Percentiles rank a stretch among this genome's conserved stretches.
These are phyloP conservation scores for Hypercompe scribonia DNA, from an alignment of 2,888 invertebrate species.

Conservation along the genomic window DNA sequence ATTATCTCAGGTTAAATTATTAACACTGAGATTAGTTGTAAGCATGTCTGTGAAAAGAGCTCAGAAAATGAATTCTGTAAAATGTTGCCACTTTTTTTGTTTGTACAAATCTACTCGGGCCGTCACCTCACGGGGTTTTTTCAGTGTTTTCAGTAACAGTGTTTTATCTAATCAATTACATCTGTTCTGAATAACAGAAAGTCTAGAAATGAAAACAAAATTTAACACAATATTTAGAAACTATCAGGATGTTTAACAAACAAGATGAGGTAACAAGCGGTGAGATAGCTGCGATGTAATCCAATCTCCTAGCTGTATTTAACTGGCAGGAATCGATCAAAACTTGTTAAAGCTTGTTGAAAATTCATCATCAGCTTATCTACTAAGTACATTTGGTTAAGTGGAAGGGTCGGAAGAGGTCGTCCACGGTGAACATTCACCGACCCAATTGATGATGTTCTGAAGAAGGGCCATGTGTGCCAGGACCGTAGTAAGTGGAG, in stretches of 20 bases:
- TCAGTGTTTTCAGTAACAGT: background rate
- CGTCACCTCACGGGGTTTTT: too few relatives aligned
- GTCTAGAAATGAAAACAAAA: background rate
- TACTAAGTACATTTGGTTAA: background rate
- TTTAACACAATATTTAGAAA: background rate
- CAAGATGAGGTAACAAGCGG: background rate
- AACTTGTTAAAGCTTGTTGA: background rate
- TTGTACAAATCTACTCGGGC: too few relatives aligned
- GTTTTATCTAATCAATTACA: too few relatives aligned
- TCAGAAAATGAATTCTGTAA: background rate
- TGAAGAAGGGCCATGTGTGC: too few relatives aligned
- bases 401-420: too few relatives aligned
- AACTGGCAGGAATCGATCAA: background rate
- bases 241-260: background rate
- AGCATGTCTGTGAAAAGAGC: background rate
- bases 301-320: background rate
- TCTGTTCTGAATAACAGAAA: background rate
- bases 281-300: background rate
- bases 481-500: too few relatives aligned
- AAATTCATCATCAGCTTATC: background rate
- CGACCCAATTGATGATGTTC: too few relatives aligned
- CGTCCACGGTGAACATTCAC: too few relatives aligned
- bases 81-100: too few relatives aligned
- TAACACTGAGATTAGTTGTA: background rate
- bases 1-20: too few relatives aligned